A percentile compares a stretch with the other conserved stretches of the same genome.
Evolutionary conservation across 2,888 invertebrate species (phyloP).

Genomic region (Chaetoderma sp.): DNA sequence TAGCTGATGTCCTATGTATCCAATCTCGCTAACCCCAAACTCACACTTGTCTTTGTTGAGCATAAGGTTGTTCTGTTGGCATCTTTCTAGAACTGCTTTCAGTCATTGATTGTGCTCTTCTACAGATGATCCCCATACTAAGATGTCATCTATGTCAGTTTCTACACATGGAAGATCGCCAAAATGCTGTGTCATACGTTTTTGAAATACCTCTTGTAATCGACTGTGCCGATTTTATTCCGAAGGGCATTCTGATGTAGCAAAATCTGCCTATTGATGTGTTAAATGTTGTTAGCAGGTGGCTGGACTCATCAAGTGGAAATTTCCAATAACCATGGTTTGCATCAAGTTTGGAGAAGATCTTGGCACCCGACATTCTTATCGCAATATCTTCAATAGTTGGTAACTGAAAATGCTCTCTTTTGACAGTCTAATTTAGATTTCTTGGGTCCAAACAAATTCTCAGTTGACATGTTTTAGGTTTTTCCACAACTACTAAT

Average conservation of each 20-base stretch:
- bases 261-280: slow-evolving; percentile 20
- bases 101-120: slow-evolving; percentile 8
- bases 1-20: not conserved
- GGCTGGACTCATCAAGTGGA: not conserved
- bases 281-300: slow-evolving; percentile 7
- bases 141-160: slow-evolving; percentile 18
- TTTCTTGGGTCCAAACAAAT: slow-evolving; percentile 12
- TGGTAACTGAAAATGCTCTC: slow-evolving; percentile 18
- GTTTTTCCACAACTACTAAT: slow-evolving; percentile 12
- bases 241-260: slow-evolving; percentile 21
- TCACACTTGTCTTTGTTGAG: not conserved
- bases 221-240: slow-evolving; percentile 24
- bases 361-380: slow-evolving; percentile 6
- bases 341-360: slow-evolving; percentile 18
- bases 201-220: slow-evolving; percentile 25
- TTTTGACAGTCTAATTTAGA: slow-evolving; percentile 3
- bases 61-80: not conserved
- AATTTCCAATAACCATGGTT: not conserved
- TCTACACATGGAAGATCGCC: slow-evolving; percentile 8
- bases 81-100: not conserved
- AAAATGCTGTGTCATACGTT: slow-evolving; percentile 5
- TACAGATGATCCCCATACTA: slow-evolving; percentile 9
- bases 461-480: not conserved
- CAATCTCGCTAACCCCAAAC: not conserved
- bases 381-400: slow-evolving; percentile 20